These are phyloP conservation scores for Sciurus niger DNA, from an alignment of 2,113 vertebrate species.

Conservation along the genomic window DNA sequence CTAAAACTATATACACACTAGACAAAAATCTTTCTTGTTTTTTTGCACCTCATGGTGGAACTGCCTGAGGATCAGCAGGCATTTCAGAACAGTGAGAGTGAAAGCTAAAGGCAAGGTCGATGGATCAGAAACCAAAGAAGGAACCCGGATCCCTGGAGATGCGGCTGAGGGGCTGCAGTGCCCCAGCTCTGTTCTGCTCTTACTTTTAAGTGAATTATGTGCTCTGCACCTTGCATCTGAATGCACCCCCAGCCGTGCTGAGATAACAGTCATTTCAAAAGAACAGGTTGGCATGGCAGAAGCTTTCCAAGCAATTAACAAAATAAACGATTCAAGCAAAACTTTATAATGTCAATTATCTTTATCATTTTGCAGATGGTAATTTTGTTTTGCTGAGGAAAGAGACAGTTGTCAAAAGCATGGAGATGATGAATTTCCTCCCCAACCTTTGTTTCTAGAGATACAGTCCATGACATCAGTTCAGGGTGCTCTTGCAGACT, in stretches of 20 bases:
- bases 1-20: neutral
- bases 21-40: neutral
- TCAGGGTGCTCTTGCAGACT: neutral
- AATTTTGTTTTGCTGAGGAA: neutral
- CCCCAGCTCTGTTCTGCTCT: too few species aligned
- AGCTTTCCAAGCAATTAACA: neutral
- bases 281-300: neutral
- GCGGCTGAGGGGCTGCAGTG: neutral
- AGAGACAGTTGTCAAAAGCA: neutral
- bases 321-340: slow-evolving; percentile 17
- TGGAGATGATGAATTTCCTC: neutral
- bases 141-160: neutral
- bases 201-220: neutral
- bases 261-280: neutral
- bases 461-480: accelerated
- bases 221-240: neutral
- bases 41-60: neutral
- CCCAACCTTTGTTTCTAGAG: neutral
- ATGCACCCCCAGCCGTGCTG: neutral
- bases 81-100: too few species aligned
- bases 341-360: neutral
- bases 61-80: neutral
- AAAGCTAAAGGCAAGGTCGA: neutral
- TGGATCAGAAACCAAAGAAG: neutral
- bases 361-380: neutral